Evolutionary conservation across 2,888 invertebrate genomes (phyloP).

Genomic region (Clitarchus hookeri): DNA sequence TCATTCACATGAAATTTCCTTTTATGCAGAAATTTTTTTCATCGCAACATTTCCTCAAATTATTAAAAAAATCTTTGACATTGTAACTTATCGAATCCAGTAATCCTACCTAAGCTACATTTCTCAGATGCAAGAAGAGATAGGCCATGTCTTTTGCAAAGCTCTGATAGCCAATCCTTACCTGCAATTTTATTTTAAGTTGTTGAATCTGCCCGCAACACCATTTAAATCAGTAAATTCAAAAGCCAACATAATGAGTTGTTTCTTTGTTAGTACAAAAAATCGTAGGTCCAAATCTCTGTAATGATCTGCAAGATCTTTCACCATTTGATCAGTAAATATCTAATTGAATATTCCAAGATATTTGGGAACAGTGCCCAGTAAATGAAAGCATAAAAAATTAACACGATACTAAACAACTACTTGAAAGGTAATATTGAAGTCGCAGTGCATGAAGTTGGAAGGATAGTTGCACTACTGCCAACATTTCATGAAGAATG

Average conservation of each 20-base stretch:
- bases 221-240: too few relatives aligned
- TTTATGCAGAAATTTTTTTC: slow-evolving; percentile 43
- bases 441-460: too few relatives aligned
- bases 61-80: slow-evolving; percentile 46
- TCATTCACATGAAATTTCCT: slow-evolving; percentile 46
- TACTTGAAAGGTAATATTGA: too few relatives aligned
- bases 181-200: too few relatives aligned
- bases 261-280: not conserved
- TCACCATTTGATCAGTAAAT: not conserved
- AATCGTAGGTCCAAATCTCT: not conserved
- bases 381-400: too few relatives aligned
- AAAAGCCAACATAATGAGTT: too few relatives aligned
- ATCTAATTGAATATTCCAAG: not conserved
- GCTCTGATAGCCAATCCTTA: slow-evolving; percentile 46
- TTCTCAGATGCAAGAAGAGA: slow-evolving; percentile 47
- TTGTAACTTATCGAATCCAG: slow-evolving; percentile 49
- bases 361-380: not conserved
- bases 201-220: too few relatives aligned
- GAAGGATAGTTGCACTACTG: too few relatives aligned
- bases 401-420: too few relatives aligned
- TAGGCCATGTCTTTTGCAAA: slow-evolving; percentile 47
- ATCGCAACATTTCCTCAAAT: slow-evolving; percentile 41
- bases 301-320: not conserved
- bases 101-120: slow-evolving; percentile 48
- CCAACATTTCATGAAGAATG: too few relatives aligned